Percentiles rank a stretch among this genome's conserved stretches.
Evolutionary conservation across 2,888 invertebrate genomes (phyloP).

Genomic region (Machimus atricapillus): DNA sequence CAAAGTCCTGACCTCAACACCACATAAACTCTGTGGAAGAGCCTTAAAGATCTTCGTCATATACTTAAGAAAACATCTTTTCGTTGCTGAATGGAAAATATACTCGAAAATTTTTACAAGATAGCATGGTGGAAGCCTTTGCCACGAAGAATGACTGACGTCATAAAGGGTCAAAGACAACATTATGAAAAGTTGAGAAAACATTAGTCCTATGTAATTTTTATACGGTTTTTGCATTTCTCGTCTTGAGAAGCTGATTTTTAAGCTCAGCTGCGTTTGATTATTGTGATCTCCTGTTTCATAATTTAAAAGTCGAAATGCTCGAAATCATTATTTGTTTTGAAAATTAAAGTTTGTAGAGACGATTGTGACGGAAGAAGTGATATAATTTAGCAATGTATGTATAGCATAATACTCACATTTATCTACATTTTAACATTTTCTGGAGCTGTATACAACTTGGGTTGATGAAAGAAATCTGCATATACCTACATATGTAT

Average conservation of each 20-base stretch:
- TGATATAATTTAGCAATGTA: not conserved
- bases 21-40: not conserved
- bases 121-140: no score
- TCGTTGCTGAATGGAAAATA: not conserved
- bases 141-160: not conserved
- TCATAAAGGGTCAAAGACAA: not conserved
- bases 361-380: not conserved
- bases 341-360: not conserved
- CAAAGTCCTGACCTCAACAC: no score
- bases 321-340: no score
- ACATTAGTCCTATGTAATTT: no score
- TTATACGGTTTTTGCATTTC: no score
- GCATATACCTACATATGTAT: no score
- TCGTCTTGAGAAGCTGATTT: no score
- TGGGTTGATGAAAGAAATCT: not conserved
- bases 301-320: no score
- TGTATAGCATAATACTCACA: not conserved
- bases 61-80: no score
- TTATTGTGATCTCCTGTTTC: no score
- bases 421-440: not conserved
- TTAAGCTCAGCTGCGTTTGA: no score
- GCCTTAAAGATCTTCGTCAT: not conserved
- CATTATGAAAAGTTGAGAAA: no score
- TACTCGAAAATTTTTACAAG: not conserved
- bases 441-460: not conserved